Percentiles rank a stretch among this genome's conserved stretches.
Conservation (phyloP, 2,888 invertebrate genomes). For the Acleris cristana region DNA sequence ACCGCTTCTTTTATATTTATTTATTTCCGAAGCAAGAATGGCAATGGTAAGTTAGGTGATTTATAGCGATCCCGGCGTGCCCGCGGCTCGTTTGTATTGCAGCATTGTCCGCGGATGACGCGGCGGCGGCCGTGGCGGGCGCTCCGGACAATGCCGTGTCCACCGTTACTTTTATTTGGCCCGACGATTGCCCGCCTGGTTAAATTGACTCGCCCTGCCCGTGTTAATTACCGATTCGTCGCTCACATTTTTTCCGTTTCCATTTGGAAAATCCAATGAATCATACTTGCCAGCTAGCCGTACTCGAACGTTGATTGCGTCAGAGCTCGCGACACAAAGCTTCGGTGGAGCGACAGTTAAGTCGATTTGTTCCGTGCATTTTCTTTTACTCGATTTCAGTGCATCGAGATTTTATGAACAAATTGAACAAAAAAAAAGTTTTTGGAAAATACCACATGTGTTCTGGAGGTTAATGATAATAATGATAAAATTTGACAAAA, state of each 20-base stretch:
- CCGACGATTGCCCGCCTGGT: conserved; percentile 54
- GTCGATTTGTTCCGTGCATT: neutral
- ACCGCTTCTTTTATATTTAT: conserved; percentile 57
- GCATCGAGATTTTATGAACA: neutral
- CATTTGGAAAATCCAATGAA: conserved; percentile 53
- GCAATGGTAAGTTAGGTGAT: conserved; percentile 68
- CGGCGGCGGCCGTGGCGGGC: conserved; percentile 48
- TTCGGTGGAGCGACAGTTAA: conserved; percentile 37
- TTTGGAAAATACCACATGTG: no score
- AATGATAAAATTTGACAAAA: no score
- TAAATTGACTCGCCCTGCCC: conserved; percentile 55
- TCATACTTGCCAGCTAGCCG: conserved; percentile 46
- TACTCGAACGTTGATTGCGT: conserved; percentile 20
- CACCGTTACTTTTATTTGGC: conserved; percentile 62
- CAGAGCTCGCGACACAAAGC: conserved; percentile 13
- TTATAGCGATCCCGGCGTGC: conserved; percentile 58
- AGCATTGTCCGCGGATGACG: conserved; percentile 58
- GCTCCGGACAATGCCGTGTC: conserved; percentile 49
- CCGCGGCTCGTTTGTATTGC: conserved; percentile 59
- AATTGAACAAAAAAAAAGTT: no score
- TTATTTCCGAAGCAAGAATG: conserved; percentile 68
- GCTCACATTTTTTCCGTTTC: conserved; percentile 48
- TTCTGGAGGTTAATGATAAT: no score
- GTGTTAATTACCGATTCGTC: conserved; percentile 64
- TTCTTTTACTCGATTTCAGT: conserved; percentile 1